Percentiles rank a stretch among this genome's conserved stretches.
These are phyloP conservation scores for Philotrypesis tridentata DNA, from an alignment of 1,140 invertebrate species.

Conservation along the genomic window DNA sequence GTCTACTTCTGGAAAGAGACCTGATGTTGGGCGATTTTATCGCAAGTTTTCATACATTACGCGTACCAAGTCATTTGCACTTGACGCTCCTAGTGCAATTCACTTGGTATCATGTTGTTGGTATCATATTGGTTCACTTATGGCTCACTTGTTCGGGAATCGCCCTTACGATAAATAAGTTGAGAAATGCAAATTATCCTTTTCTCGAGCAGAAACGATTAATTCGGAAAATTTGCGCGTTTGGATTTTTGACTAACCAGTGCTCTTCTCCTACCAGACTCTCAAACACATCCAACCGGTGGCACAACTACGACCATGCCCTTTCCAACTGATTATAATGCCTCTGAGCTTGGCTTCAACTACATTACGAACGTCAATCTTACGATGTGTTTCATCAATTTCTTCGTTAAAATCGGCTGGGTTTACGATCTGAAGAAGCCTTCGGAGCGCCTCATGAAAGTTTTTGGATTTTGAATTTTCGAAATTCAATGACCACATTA, in stretches of 20 bases:
- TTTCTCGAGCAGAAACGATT: no score
- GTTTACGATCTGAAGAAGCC: slow-evolving; percentile 81
- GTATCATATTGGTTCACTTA: no score
- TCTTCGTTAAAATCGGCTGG: slow-evolving; percentile 73
- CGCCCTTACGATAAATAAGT: slow-evolving; percentile 82
- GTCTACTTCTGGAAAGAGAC: slow-evolving; percentile 78
- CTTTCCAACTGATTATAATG: slow-evolving; percentile 84
- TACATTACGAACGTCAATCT: slow-evolving; percentile 70
- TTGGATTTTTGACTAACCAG: no score
- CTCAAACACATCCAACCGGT: slow-evolving; percentile 56
- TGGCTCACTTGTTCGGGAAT: slow-evolving; percentile 82
- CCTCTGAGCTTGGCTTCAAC: slow-evolving; percentile 77
- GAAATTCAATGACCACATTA: no score
- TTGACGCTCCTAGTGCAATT: slow-evolving; percentile 81
- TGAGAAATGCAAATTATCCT: not conserved
- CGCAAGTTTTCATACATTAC: slow-evolving; percentile 77
- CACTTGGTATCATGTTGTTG: slow-evolving; percentile 86
- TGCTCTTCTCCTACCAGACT: no score
- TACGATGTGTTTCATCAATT: slow-evolving; percentile 75
- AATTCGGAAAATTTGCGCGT: no score
- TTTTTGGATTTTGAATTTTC: no score
- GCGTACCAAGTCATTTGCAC: no score
- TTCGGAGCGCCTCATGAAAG: slow-evolving; percentile 73
- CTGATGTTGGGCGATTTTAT: slow-evolving; percentile 73
- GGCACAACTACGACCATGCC: slow-evolving; percentile 88